phyloP scores from a whole-genome alignment of 2,888 invertebrate genomes.

The Zonitis immaculata region DNA sequence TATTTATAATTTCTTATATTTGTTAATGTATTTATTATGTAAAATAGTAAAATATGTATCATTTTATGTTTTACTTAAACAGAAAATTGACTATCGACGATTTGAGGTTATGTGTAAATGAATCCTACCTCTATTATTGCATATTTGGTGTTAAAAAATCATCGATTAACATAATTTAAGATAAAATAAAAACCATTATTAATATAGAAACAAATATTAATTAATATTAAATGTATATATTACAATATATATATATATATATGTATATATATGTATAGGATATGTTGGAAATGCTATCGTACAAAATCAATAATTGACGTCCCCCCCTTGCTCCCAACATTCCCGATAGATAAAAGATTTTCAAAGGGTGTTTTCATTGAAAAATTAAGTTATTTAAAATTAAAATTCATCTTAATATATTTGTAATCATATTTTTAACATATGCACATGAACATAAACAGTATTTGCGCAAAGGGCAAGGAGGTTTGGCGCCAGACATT shows the following conservation, averaged over 20 bases:
- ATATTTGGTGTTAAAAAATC: not conserved
- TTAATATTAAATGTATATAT: conserved; percentile 9
- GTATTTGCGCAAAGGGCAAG: conserved; percentile 40
- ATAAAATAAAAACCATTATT: too few species aligned
- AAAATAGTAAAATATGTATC: too few species aligned
- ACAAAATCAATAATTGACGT: conserved; percentile 48
- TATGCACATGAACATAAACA: conserved; percentile 43
- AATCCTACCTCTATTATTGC: conserved; percentile 10
- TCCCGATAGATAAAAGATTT: conserved; percentile 20
- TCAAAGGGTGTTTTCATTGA: conserved; percentile 7
- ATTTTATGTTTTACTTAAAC: not conserved
- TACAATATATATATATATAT: too few species aligned
- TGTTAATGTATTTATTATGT: too few species aligned
- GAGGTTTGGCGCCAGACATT: conserved; percentile 43
- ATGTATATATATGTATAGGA: conserved; percentile 16
- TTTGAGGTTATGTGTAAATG: conserved; percentile 15
- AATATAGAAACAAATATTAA: not conserved
- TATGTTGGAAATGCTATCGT: conserved; percentile 35
- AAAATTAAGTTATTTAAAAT: conserved; percentile 5
- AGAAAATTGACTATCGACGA: not conserved
- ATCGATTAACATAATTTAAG: too few species aligned
- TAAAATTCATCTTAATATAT: conserved; percentile 15
- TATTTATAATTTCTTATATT: too few species aligned
- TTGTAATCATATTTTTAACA: conserved; percentile 36
- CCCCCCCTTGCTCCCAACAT: conserved; percentile 41